Evolutionary conservation across 2,113 vertebrate species (phyloP).

Genomic region (Plecotus auritus): DNA sequence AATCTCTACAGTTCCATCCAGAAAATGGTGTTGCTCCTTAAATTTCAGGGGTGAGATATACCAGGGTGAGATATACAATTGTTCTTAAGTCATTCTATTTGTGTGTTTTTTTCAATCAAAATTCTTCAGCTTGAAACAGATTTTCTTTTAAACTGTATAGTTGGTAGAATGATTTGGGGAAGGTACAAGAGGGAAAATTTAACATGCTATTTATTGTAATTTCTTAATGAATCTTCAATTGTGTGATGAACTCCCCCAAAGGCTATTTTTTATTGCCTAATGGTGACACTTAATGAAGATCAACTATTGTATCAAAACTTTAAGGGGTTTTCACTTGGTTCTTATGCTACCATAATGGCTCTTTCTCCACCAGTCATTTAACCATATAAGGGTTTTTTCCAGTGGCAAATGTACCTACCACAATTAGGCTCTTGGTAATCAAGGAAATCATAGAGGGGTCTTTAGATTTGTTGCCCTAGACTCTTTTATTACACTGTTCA

Average conservation of each 20-base stretch:
- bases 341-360: background rate
- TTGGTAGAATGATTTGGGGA: background rate
- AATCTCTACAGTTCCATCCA: background rate
- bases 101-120: background rate
- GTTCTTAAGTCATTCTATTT: background rate
- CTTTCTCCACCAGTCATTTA: background rate
- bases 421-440: background rate
- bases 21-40: background rate
- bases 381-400: background rate
- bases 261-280: background rate
- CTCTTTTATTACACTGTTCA: background rate
- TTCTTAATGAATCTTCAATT: background rate
- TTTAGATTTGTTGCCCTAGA: background rate
- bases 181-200: background rate
- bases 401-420: background rate
- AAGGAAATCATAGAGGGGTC: background rate
- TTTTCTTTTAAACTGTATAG: background rate
- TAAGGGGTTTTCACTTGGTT: background rate
- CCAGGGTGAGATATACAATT: background rate
- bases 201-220: background rate
- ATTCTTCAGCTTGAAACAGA: background rate
- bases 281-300: background rate
- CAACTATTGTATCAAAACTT: background rate
- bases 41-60: background rate
- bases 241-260: background rate